Percentiles rank a stretch among this genome's conserved stretches.
Conservation (phyloP, 2,888 invertebrate genomes). For the Chaitophorus viminalis region DNA sequence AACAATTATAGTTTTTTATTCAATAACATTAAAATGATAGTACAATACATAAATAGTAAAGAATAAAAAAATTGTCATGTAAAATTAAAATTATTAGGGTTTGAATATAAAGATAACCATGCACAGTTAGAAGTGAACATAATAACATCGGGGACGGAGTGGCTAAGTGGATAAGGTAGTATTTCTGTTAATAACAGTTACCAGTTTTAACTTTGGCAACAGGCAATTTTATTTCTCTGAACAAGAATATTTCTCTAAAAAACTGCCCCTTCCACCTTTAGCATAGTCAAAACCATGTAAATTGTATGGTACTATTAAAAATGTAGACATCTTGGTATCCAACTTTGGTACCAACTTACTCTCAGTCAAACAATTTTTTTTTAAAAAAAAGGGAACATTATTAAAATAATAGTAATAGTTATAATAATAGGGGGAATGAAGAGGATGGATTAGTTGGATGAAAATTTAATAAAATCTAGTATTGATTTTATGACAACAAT, state of each 20-base stretch:
- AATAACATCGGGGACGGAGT: neutral
- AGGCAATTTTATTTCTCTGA: too few species aligned
- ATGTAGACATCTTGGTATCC: too few species aligned
- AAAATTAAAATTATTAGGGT: constrained; percentile 17
- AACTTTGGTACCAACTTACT: too few species aligned
- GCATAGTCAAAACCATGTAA: too few species aligned
- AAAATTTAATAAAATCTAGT: constrained; percentile 25
- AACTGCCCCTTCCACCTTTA: too few species aligned
- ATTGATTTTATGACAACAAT: constrained; percentile 16
- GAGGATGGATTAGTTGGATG: constrained; percentile 44
- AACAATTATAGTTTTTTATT: constrained; percentile 28
- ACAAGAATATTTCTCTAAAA: too few species aligned
- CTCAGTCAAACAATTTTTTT: too few species aligned
- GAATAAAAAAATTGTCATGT: constrained; percentile 15
- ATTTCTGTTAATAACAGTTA: too few species aligned
- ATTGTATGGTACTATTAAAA: too few species aligned
- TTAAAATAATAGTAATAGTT: constrained; percentile 28
- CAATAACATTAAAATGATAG: constrained; percentile 17
- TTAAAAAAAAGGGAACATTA: neutral
- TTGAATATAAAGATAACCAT: neutral
- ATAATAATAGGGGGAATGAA: constrained; percentile 40
- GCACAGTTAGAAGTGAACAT: constrained; percentile 5
- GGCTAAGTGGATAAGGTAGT: too few species aligned
- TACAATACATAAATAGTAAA: constrained; percentile 49
- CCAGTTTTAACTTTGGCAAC: too few species aligned